phyloP scores from a whole-genome alignment of 2,113 vertebrate genomes.

The Tor tambroides region DNA sequence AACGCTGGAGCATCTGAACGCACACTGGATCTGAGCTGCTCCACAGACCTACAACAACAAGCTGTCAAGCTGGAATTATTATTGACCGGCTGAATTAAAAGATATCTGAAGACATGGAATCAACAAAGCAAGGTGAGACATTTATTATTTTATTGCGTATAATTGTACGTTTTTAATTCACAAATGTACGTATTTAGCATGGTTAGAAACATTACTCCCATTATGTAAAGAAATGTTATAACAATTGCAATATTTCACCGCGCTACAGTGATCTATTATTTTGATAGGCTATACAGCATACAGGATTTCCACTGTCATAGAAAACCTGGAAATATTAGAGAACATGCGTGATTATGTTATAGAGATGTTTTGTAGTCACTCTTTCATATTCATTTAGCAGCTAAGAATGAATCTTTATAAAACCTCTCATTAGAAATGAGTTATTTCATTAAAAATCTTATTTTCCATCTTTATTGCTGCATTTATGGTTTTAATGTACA shows the following conservation, averaged over 20 bases:
- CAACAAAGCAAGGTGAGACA: slow-evolving; percentile 75
- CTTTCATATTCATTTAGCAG: background rate
- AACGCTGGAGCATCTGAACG: slow-evolving; percentile 33
- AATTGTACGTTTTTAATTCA: background rate
- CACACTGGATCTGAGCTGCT: background rate
- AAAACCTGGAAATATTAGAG: background rate
- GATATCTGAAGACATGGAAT: slow-evolving; percentile 64
- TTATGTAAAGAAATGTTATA: background rate
- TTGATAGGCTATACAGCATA: background rate
- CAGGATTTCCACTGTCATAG: background rate
- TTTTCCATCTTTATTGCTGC: background rate
- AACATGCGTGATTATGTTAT: background rate
- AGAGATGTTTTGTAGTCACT: background rate
- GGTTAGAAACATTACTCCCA: background rate
- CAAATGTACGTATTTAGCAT: background rate
- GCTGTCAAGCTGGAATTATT: background rate
- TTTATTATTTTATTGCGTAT: background rate
- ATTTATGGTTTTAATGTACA: no score
- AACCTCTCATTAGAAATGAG: background rate
- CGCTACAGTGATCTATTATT: background rate
- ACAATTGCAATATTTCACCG: background rate
- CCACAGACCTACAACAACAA: background rate
- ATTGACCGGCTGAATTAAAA: background rate
- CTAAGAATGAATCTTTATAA: background rate
- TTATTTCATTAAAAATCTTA: background rate